phyloP scores from a whole-genome alignment of 2,888 invertebrate genomes.

The Leptinotarsa juncta region DNA sequence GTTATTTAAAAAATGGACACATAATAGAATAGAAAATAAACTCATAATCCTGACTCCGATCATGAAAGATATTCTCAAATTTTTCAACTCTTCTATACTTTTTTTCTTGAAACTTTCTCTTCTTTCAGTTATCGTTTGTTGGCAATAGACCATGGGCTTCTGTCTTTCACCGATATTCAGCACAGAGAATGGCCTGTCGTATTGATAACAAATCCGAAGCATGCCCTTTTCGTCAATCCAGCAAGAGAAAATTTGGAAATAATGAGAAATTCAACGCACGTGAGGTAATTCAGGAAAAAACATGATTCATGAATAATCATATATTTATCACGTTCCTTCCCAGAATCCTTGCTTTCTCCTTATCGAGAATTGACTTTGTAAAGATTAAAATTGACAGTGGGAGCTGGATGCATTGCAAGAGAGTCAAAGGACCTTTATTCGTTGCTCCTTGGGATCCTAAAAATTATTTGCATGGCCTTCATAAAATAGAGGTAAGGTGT shows the following conservation, averaged over 20 bases:
- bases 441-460: constrained; percentile 79
- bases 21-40: too few species aligned
- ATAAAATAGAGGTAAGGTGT: constrained; percentile 71
- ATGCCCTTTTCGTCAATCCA: constrained; percentile 79
- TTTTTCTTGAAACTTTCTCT: constrained; percentile 35
- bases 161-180: constrained; percentile 84
- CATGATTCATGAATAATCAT: background rate
- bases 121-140: constrained; percentile 77
- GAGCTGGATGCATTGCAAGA: constrained; percentile 73
- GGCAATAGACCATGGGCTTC: constrained; percentile 89
- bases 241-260: constrained; percentile 78
- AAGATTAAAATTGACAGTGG: constrained; percentile 75
- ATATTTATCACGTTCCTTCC: constrained; percentile 32
- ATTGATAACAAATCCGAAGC: constrained; percentile 91
- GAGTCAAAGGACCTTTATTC: constrained; percentile 78
- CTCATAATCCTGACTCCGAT: too few species aligned
- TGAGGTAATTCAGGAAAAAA: constrained; percentile 69
- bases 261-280: constrained; percentile 79
- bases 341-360: constrained; percentile 83
- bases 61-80: too few species aligned
- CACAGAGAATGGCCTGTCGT: constrained; percentile 85
- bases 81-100: background rate
- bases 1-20: too few species aligned
- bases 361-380: constrained; percentile 73
- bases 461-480: constrained; percentile 74